phyloP scores from a whole-genome alignment of 2,888 invertebrate species.

The Dichetophora obliterata region DNA sequence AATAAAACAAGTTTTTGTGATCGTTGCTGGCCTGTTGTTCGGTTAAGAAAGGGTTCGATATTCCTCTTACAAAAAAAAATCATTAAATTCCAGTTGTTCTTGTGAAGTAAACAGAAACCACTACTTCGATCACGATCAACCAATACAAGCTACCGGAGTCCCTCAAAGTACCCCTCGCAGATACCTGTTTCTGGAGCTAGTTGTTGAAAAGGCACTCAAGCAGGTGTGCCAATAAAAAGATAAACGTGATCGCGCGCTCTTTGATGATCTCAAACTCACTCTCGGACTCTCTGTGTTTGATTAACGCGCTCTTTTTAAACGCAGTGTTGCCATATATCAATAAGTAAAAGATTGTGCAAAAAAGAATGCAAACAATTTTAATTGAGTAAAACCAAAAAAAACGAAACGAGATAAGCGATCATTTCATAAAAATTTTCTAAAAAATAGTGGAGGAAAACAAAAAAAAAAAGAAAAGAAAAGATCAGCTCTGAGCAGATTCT shows the following conservation, averaged over 20 bases:
- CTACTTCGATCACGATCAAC: not conserved
- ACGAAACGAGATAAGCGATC: not conserved
- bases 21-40: not conserved
- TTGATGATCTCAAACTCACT: no score
- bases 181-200: not conserved
- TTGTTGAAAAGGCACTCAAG: conserved; percentile 26
- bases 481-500: not conserved
- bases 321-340: conserved; percentile 21
- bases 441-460: not conserved
- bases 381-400: not conserved
- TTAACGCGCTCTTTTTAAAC: conserved; percentile 1
- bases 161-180: not conserved
- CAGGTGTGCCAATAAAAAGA: conserved; percentile 28
- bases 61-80: conserved; percentile 18
- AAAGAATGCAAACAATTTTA: not conserved
- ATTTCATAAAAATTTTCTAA: not conserved
- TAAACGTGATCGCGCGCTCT: not conserved
- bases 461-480: conserved; percentile 5
- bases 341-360: not conserved
- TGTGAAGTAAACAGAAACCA: not conserved
- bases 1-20: conserved; percentile 17
- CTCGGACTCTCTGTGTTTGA: not conserved
- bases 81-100: not conserved
- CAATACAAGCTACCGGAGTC: not conserved
- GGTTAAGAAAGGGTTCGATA: conserved; percentile 20